Base-by-base conservation (phyloP, 2,797 vertebrate genomes). In the Poeciliopsis presidionis region DNA sequence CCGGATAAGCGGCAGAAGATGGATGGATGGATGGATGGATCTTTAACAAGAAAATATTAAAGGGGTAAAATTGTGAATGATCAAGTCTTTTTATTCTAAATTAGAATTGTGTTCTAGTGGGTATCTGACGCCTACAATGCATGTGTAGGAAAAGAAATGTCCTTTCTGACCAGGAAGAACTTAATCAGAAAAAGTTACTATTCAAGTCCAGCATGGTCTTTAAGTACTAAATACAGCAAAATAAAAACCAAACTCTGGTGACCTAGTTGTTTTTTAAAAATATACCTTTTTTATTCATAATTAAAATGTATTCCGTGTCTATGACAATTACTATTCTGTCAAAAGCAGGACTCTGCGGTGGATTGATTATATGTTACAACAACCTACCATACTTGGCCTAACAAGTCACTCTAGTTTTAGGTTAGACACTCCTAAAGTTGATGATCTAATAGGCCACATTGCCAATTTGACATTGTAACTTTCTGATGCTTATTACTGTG, bases 381-480 rank as follows among this genome's bases (percentile, higher is more conserved):
- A 70, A 46, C 14, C 13, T 70, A 41, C 67, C 25, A 70, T 28
- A 70, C 41, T 1, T 46, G 67, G 25, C 43, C 43, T 46, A 70
- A 70, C 67, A 16, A 70, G 67, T 45, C 67, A 46, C 28, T 70
- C 41, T n/a, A 70, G 67, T 70, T 70, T 70, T 70, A 43, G 65
- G 22, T n/a, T 7, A 69, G 67, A 14, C 67, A 28, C 43, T 70
- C 43, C n/a, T 46, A 28, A 70, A 45, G 25, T 70, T 70, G 41
- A 70, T 45, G 67, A 70, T 46, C 43, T 45, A 69, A 45, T 69
- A 69, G 65, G 67, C 41, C 39, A 70, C 67, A 70, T 51, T 70
- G 11, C 41, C 67, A 43, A 45, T 45, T n/a, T 45, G 65, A 69
- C 65, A 2, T 13, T 43, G 22, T 7, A 65, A 70, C 41, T 45